These are phyloP conservation scores for Pachliopta kotzebuea DNA, from an alignment of 2,888 invertebrate genomes.

Conservation along the genomic window DNA sequence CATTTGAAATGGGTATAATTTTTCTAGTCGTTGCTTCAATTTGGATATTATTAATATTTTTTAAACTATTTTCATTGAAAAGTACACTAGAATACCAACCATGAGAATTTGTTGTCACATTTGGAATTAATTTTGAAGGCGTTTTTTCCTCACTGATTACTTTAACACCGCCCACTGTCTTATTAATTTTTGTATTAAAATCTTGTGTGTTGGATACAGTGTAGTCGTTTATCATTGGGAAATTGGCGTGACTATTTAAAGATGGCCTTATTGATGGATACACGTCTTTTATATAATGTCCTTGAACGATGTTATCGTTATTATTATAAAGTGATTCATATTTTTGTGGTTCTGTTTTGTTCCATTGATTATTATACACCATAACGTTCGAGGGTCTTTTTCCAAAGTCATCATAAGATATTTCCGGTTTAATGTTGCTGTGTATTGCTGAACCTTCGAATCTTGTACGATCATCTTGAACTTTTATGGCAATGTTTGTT, in stretches of 20 bases:
- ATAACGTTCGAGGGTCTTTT: slow-evolving; percentile 43
- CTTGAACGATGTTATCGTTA: slow-evolving; percentile 17
- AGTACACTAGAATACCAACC: slow-evolving; percentile 71
- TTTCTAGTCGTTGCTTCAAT: slow-evolving; percentile 66
- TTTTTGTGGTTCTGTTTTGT: slow-evolving; percentile 47
- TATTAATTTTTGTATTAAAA: slow-evolving; percentile 33
- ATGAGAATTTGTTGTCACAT: slow-evolving; percentile 68
- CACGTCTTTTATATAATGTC: slow-evolving; percentile 34
- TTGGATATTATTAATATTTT: slow-evolving; percentile 59
- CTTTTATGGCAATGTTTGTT: slow-evolving; percentile 73
- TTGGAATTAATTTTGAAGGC: slow-evolving; percentile 62
- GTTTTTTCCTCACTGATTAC: slow-evolving; percentile 46
- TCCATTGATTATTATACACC: slow-evolving; percentile 62
- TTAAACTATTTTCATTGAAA: slow-evolving; percentile 50
- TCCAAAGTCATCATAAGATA: slow-evolving; percentile 44
- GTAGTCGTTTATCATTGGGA: slow-evolving; percentile 67
- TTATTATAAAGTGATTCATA: slow-evolving; percentile 1
- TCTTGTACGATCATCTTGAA: slow-evolving; percentile 62
- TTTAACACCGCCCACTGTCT: slow-evolving; percentile 39
- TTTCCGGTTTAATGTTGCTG: slow-evolving; percentile 46
- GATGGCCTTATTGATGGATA: slow-evolving; percentile 44
- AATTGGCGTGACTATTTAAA: slow-evolving; percentile 72
- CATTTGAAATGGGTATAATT: slow-evolving; percentile 63
- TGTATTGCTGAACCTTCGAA: slow-evolving; percentile 56
- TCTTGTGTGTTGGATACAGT: slow-evolving; percentile 27